Evolutionary conservation across 2,797 vertebrate species (phyloP).

Genomic region (Forpus xanthops): DNA sequence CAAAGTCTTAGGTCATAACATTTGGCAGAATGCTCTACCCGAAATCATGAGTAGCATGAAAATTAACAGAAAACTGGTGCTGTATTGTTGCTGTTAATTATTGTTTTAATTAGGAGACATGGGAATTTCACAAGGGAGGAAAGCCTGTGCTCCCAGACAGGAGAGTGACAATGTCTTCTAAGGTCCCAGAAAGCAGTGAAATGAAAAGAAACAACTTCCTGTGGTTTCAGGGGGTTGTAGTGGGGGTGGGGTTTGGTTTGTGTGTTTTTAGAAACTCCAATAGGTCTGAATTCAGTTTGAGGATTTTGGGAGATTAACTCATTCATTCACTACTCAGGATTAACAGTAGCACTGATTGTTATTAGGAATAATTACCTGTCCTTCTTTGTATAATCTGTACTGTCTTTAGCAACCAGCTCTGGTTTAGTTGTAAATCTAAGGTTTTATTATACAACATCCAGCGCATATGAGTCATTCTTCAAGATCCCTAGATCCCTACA

Average conservation of each 20-base stretch:
- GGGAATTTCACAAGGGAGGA: background rate
- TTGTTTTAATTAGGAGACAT: background rate
- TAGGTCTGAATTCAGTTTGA: background rate
- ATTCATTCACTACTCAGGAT: background rate
- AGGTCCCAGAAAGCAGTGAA: background rate
- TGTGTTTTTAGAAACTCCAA: background rate
- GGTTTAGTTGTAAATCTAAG: background rate
- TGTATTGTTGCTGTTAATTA: background rate
- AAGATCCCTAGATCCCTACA: background rate
- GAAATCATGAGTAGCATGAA: background rate
- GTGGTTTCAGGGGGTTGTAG: background rate
- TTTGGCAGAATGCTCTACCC: background rate
- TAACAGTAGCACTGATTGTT: background rate
- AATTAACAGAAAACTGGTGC: background rate
- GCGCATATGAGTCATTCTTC: background rate
- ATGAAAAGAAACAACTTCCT: background rate
- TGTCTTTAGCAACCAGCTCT: background rate
- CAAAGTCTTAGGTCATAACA: background rate
- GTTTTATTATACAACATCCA: background rate
- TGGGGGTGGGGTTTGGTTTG: background rate
- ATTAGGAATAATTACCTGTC: background rate
- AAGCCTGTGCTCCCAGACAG: fast-evolving
- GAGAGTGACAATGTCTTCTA: background rate
- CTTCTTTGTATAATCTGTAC: background rate
- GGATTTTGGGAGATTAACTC: background rate